Evolutionary conservation across 2,888 invertebrate species (phyloP), one percentile per base, ranked within the genome.

Genomic region (Agrochola litura): DNA sequence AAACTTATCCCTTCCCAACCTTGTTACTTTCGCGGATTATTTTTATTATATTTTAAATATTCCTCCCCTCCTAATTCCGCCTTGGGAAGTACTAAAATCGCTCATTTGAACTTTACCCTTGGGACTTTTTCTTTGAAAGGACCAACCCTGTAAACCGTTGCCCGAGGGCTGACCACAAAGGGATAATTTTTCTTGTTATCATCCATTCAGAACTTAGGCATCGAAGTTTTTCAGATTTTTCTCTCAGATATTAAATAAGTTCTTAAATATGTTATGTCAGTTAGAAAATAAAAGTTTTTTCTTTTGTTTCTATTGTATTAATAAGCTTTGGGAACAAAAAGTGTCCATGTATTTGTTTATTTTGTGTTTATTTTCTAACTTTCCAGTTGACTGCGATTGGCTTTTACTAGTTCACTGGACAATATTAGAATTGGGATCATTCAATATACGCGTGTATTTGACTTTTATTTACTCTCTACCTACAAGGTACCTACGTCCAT

Each of bases 1-100:
- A 89, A 89, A 89, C 90, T 90, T 89, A 84, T 88, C 86, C 86
- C 87, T 81, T 77, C 52, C 79, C 76, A 68, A 79, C 83, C 82
- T 86, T 89, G 87, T 88, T 86, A 85, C 81, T 80, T 81, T 75
- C 73, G 52, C 77, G 78, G 76, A 83, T 88, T 86, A 86, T 86
- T 89, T 89, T 84, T 88, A 84, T 87, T 86, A 79, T 80, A 77
- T 83, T 84, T 87, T 84, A 77, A 86, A 84, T 82, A 83, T 81
- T 76, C 76, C 67, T 63, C 61, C 60, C 54, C 67, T 66, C 52
- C 41, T 71, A 81, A 77, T 86, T 69, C 65, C 30, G 60, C 66
- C 41, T 73, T 76, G 22, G 61, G 19, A 79, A 75, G 60, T 75
- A 81, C 71, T 81, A 67, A 82, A 88, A 79, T 79, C 78, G 73